These are phyloP conservation scores for Boleophthalmus pectinirostris DNA, from an alignment of 2,113 vertebrate species.

Conservation along the genomic window DNA sequence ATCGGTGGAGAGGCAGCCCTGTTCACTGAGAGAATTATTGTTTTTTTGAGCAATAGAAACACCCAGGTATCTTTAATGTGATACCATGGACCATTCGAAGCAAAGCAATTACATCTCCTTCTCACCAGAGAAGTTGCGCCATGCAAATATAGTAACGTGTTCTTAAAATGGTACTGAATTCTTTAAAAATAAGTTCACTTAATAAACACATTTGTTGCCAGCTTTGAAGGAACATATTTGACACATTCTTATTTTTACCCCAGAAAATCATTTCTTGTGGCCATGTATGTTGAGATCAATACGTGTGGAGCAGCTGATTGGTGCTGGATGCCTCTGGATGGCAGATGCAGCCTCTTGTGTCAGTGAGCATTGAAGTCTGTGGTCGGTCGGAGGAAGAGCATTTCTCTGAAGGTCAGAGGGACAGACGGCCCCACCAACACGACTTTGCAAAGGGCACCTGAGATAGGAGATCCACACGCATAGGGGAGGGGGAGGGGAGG, in stretches of 20 bases:
- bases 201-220: neutral
- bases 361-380: conserved; percentile 39
- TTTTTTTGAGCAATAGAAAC: no score
- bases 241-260: neutral
- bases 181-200: no score
- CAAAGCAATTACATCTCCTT: no score
- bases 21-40: no score
- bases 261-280: neutral
- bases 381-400: conserved; percentile 17
- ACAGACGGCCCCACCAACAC: conserved; percentile 30
- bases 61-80: no score
- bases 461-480: neutral
- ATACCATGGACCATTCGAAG: no score
- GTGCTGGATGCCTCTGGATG: conserved; percentile 23
- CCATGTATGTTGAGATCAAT: conserved; percentile 28
- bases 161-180: no score
- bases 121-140: no score
- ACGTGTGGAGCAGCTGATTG: conserved; percentile 4
- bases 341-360: conserved; percentile 25
- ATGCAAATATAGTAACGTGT: no score
- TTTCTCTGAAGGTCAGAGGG: conserved; percentile 48
- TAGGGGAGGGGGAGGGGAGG: neutral
- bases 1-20: no score
- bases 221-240: neutral
- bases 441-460: conserved; percentile 52